Evolutionary conservation across 2,113 vertebrate species (phyloP), one percentile per base, ranked within the genome.

Genomic region (Hystrix cristata): DNA sequence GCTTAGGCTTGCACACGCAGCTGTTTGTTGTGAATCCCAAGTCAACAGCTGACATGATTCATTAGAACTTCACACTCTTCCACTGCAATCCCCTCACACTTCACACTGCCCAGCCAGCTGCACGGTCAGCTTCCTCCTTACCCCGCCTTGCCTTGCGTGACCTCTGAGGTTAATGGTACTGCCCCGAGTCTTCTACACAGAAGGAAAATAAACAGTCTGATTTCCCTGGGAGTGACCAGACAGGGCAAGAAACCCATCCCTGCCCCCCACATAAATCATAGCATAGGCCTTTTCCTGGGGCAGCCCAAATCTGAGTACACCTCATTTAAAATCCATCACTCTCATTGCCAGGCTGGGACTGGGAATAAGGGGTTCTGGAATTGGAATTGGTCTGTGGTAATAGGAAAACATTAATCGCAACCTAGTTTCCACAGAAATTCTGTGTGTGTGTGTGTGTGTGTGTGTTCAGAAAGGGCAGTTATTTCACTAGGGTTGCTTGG

Each of bases 321-420:
- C 97, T 98, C 95, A 97, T 98, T 98, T 97, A 98, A 98, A 98
- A 97, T 3, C 69, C 97, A 96, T 98, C 85, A 95, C 95, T 96
- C 87, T 97, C 81, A 74, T n/a, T 96, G 90, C 87, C 43, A 0
- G 67, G 86, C 94, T 95, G 96, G 97, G 71, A 55, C 64, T 62
- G 89, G 88, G 94, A 95, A 95, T 71, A 82, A 97, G 97, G 94
- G 74, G 64, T 87, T 98, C 92, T 97, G 96, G 97, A 94, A 94
- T 81, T 97, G 96, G 97, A 94, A 94, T 81, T 87, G 95, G 83
- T 96, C 34, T 15, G 53, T 16, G 15, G 96, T 96, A 97, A 81
- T 93, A 95, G 87, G 83, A 65, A 76, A 6, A 89, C 85, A 92
- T 97, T 97, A 96, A 87, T 95, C 62, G 97, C 81, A 94, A 82